Percentiles rank a stretch among this genome's conserved stretches.
phyloP scores from a whole-genome alignment of 92 coral and sea anemone species.

The Phymanthus crucifer region DNA sequence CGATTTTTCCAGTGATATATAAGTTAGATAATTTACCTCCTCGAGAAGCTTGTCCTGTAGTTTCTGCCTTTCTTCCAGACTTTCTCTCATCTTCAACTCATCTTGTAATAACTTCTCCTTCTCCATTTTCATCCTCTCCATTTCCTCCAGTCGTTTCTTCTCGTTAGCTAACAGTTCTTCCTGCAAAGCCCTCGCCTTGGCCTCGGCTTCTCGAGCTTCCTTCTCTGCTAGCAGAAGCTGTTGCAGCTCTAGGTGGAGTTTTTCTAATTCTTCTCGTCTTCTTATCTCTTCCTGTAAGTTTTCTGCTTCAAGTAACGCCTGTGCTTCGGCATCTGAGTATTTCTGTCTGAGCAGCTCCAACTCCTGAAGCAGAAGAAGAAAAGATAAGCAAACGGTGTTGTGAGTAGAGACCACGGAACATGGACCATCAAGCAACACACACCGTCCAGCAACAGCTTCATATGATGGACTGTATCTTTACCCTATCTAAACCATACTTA shows the following conservation, averaged over 20 bases:
- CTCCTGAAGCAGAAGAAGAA: conserved; percentile 50
- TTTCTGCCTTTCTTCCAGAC: conserved; percentile 88
- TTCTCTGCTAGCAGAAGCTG: conserved; percentile 74
- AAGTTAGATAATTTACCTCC: conserved; percentile 65
- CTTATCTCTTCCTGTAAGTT: conserved; percentile 78
- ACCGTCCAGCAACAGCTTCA: too few relatives aligned
- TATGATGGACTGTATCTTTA: too few relatives aligned
- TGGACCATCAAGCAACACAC: too few relatives aligned
- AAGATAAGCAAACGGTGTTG: neutral
- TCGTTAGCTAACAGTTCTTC: conserved; percentile 78
- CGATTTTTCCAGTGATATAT: too few relatives aligned
- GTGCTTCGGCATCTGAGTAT: conserved; percentile 81
- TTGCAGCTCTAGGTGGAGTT: conserved; percentile 76
- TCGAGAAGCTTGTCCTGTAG: conserved; percentile 79
- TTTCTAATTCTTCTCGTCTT: conserved; percentile 83
- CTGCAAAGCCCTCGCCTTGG: conserved; percentile 72
- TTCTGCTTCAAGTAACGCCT: conserved; percentile 78
- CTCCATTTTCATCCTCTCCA: conserved; percentile 71
- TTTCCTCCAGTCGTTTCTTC: conserved; percentile 67
- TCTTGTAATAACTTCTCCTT: conserved; percentile 74
- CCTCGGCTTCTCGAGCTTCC: conserved; percentile 86
- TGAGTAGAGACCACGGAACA: neutral
- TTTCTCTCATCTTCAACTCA: conserved; percentile 80
- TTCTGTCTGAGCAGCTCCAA: conserved; percentile 75
- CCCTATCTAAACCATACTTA: too few relatives aligned